These are phyloP conservation scores for Tenthredo distinguenda DNA, from an alignment of 2,888 invertebrate species.

Conservation along the genomic window DNA sequence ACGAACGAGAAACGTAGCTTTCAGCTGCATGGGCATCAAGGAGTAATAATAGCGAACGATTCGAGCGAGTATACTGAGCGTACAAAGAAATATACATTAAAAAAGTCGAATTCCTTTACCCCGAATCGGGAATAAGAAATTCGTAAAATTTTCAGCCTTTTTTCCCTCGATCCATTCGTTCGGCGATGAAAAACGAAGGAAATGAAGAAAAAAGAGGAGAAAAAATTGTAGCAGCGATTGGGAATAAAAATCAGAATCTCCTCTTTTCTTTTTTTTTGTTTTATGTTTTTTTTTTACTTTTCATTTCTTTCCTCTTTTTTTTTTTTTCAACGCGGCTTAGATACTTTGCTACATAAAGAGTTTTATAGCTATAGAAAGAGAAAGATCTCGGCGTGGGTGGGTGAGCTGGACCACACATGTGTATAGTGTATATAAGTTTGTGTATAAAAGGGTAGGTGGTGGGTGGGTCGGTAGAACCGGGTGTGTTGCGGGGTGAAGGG, in stretches of 20 bases:
- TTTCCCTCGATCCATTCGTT: too few relatives aligned
- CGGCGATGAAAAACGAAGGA: not conserved
- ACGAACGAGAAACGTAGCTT: not conserved
- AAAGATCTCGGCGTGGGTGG: constrained; percentile 40
- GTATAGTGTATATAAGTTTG: constrained; percentile 57
- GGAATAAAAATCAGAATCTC: not conserved
- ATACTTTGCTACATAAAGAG: not conserved
- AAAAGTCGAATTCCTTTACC: not conserved
- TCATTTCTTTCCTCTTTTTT: not conserved
- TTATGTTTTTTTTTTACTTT: not conserved
- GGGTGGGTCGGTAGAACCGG: constrained; percentile 56
- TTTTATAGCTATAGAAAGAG: not conserved
- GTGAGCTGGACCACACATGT: constrained; percentile 56
- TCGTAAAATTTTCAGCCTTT: too few relatives aligned
- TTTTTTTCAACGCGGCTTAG: not conserved
- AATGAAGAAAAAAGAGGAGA: not conserved
- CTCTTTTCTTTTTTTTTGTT: not conserved
- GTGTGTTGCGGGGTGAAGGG: constrained; percentile 57
- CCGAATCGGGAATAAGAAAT: not conserved
- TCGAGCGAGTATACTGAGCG: not conserved
- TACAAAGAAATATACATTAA: not conserved
- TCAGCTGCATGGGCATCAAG: not conserved
- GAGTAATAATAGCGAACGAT: constrained; percentile 26
- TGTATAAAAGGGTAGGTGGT: constrained; percentile 63
- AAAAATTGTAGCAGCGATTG: not conserved